A percentile compares a stretch with the other conserved stretches of the same genome.
Evolutionary conservation across 2,888 invertebrate genomes (phyloP).

Genomic region (Meiosimyza platycephala): DNA sequence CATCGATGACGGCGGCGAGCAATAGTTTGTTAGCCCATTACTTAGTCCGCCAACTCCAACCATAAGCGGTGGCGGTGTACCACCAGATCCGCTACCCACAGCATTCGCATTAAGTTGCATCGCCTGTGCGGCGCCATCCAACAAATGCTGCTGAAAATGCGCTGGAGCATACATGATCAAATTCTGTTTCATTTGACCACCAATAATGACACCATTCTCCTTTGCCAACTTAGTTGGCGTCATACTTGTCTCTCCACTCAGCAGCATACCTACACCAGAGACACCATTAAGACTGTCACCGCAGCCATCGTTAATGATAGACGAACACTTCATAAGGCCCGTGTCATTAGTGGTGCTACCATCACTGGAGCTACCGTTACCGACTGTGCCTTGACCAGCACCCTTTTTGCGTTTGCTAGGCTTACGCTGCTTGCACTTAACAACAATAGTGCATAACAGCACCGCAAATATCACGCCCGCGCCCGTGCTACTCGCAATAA

Average conservation of each 20-base stretch:
- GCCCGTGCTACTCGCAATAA: conserved; percentile 75
- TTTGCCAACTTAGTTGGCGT: conserved; percentile 59
- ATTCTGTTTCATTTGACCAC: conserved; percentile 66
- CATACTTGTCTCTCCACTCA: conserved; percentile 43
- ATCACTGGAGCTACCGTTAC: conserved; percentile 8
- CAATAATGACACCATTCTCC: conserved; percentile 59
- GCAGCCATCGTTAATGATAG: conserved; percentile 66
- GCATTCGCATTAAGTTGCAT: conserved; percentile 56
- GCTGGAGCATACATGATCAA: conserved; percentile 64
- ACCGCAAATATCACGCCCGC: conserved; percentile 75
- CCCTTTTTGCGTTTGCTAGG: conserved; percentile 71
- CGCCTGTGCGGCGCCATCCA: conserved; percentile 43
- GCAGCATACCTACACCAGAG: conserved; percentile 46
- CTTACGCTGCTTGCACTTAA: conserved; percentile 69
- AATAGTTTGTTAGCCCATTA: conserved; percentile 64
- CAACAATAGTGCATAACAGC: conserved; percentile 75
- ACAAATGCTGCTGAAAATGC: conserved; percentile 48
- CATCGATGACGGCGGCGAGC: conserved; percentile 71
- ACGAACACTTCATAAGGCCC: conserved; percentile 69
- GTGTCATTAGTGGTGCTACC: conserved; percentile 67
- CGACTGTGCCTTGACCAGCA: conserved; percentile 54
- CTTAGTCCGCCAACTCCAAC: conserved; percentile 64
- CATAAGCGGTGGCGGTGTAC: conserved; percentile 54
- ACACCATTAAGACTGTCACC: conserved; percentile 50
- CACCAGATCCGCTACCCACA: conserved; percentile 50